These are phyloP conservation scores for Pica pica DNA, from an alignment of 2,113 vertebrate species.

Conservation along the genomic window DNA sequence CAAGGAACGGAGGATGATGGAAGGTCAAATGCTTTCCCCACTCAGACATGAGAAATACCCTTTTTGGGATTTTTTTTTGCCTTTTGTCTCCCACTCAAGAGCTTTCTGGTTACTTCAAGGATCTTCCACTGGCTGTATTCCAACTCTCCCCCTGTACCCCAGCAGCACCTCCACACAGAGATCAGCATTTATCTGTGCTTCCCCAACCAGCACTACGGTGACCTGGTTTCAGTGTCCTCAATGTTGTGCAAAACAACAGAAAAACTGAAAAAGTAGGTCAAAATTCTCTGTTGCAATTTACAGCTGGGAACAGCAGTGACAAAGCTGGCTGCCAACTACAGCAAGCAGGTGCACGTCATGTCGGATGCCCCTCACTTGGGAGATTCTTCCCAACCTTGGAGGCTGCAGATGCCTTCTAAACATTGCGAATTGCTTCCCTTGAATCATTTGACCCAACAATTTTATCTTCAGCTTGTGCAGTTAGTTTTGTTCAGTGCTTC, in stretches of 20 bases:
- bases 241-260: neutral
- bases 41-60: neutral
- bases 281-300: neutral
- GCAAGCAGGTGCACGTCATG: fast-evolving
- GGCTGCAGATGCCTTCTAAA: neutral
- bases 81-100: neutral
- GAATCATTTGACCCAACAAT: neutral
- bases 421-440: neutral
- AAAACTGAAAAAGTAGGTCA: conserved; percentile 4
- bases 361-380: neutral
- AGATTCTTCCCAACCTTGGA: neutral
- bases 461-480: neutral
- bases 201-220: neutral
- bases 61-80: neutral
- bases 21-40: neutral
- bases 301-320: neutral
- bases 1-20: neutral
- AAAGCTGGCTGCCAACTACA: neutral
- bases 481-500: neutral
- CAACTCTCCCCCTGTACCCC: neutral
- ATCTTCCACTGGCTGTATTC: neutral
- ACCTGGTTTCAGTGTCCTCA: neutral
- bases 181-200: neutral
- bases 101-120: neutral
- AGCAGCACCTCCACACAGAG: neutral